Evolutionary conservation across 1,140 invertebrate genomes (phyloP), one percentile per base, ranked within the genome.

Genomic region (Micrasema longulum): DNA sequence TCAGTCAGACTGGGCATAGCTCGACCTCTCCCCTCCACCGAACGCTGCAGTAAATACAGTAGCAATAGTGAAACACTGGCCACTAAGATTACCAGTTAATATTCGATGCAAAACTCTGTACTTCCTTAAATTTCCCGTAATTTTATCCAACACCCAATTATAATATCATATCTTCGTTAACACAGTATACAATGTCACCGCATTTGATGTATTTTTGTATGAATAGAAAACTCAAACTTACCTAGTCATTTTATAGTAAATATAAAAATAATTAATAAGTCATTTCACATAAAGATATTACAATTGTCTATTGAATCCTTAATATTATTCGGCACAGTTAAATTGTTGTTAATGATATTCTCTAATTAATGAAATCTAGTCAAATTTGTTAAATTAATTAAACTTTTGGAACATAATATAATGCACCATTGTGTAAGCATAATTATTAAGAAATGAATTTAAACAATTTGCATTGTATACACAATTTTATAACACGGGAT

Each of bases 1-100:
- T n/a, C n/a, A n/a, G 96, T 97, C 0, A 87, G 86, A 41, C 91
- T 98, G 47, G 95, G 95, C 36, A 79, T 85, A 55, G 82, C 83
- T 0, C 73, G 82, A 26, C 84, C 84, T 0, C 72, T 84, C 26
- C 81, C 81, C n/a, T 78, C 81, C 7, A 77, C 78, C 23, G 83
- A 85, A 12, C 70, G 43, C 76, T 75, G 71, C 53, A 67, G 69
- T 14, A 84, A 83, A 76, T 83, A 81, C 70, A 82, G 80, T 7
- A 82, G 79, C 48, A 69, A 53, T 48, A 71, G 73, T 55, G 69
- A 48, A 71, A 53, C 69, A 7, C 16, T 72, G 14, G 50, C 52
- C 10, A 71, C 73, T 10, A 75, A 75, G 52, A 55, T 75, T 11
- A 63, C 73, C 23, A 75, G 73, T 75, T 75, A 75, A 75, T 75